Base-by-base conservation (phyloP, 1,140 invertebrate species). In the Sitophilus oryzae region DNA sequence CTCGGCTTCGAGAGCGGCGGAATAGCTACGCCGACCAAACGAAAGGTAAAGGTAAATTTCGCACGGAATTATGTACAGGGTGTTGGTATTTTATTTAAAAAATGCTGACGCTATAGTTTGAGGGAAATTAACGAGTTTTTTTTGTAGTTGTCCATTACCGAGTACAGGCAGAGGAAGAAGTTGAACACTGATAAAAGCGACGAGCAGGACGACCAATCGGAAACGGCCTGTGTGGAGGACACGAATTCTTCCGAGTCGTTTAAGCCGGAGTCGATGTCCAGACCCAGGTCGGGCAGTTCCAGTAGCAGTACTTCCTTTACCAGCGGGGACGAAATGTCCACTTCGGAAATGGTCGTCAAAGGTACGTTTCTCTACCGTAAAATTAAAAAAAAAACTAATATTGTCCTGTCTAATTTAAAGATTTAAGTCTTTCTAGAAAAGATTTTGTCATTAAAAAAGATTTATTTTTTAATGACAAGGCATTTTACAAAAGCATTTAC, bases 111-210 rank as follows among this genome's bases (percentile, higher is more conserved):
- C 3, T 42, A 18, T 16, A 18, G 14, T 42, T 21, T 2, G 10
- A 42, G 2, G 18, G 10, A 42, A 42, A 4, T 18, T 18, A 42
- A 19, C 18, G 6, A 22, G 3, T 38, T 43, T 47, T 30, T 54
- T 44, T 56, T 65, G 1, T 52, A 86, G 84, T 72, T 87, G 8
- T 85, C 83, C 6, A 81, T 87, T 64, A 79, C 82, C 9, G 85
- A 87, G 60, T 87, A 87, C 64, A 74, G 83, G 15, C 80, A 83
- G 64, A 73, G 84, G 15, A 82, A 83, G 54, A 77, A 81, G 59
- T 71, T 77, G 19, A 77, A 72, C 3, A 68, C 61, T 41, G 64
- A 66, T 23, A 64, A 59, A 50, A 57, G 35, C 3, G 56, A 62
- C 14, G 67, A 66, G 16, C 51, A 57, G 22, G 61, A 64, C 40